Conservation (phyloP, 2,888 invertebrate species). For the Euspilapteryx auroguttella region DNA sequence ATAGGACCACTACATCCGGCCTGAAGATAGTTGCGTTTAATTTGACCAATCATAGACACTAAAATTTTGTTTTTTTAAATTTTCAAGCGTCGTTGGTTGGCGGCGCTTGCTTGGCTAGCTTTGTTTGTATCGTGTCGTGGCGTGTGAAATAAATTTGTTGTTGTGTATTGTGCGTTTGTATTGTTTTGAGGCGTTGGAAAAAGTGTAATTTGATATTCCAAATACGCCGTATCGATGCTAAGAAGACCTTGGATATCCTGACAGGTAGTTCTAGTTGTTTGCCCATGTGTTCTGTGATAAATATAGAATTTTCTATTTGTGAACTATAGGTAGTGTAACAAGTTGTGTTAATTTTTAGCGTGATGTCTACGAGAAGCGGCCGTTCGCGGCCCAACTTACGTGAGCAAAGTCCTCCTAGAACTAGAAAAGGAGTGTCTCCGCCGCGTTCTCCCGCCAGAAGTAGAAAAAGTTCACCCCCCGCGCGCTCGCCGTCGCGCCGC, state of each 20-base stretch:
- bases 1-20: slow-evolving; percentile 9
- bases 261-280: too few species aligned
- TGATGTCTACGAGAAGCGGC: slow-evolving; percentile 47
- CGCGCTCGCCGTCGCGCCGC: slow-evolving; percentile 37
- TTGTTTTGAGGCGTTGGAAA: slow-evolving; percentile 8
- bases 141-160: slow-evolving; percentile 17
- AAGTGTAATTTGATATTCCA: neutral
- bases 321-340: slow-evolving; percentile 23
- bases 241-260: slow-evolving; percentile 1
- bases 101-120: slow-evolving; percentile 18
- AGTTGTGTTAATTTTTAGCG: slow-evolving; percentile 13
- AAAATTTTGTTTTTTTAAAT: slow-evolving; percentile 29
- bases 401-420: slow-evolving; percentile 33
- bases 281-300: slow-evolving; percentile 13
- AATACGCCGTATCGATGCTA: slow-evolving; percentile 1
- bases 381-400: slow-evolving; percentile 25
- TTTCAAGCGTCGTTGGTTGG: slow-evolving; percentile 35
- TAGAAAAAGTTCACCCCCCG: slow-evolving; percentile 35
- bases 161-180: slow-evolving; percentile 11
- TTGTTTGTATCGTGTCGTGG: slow-evolving; percentile 16
- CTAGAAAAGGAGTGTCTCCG: slow-evolving; percentile 36
- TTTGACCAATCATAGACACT: slow-evolving; percentile 45
- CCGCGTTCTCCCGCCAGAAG: slow-evolving; percentile 46
- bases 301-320: slow-evolving; percentile 25
- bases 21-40: slow-evolving; percentile 16